Conservation (phyloP, 2,888 invertebrate species). For the Acleris sparsana region DNA sequence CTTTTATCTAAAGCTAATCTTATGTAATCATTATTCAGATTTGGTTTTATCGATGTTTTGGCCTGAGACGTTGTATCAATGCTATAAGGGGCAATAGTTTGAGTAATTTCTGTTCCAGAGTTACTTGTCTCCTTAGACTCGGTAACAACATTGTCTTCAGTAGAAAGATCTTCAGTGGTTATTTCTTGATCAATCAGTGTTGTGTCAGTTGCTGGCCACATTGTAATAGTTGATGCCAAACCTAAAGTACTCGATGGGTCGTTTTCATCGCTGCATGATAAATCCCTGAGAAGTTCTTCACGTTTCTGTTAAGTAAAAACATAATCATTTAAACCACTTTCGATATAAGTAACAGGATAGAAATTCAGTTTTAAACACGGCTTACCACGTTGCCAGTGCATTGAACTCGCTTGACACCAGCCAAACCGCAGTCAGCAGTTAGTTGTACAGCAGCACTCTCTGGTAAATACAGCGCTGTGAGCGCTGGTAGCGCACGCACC, state of each 20-base stretch:
- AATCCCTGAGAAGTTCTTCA: conserved; percentile 83
- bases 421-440: conserved; percentile 89
- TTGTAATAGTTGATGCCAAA: conserved; percentile 49
- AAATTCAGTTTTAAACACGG: conserved; percentile 5
- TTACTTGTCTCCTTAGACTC: conserved; percentile 57
- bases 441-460: conserved; percentile 90
- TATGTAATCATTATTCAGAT: conserved; percentile 36
- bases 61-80: conserved; percentile 43
- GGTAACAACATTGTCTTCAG: conserved; percentile 59
- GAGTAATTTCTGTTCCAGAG: conserved; percentile 38
- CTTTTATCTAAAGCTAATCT: conserved; percentile 52
- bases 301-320: conserved; percentile 75
- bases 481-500: conserved; percentile 87
- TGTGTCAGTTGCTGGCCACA: conserved; percentile 54
- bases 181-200: conserved; percentile 58
- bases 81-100: conserved; percentile 45
- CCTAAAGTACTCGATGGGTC: conserved; percentile 60
- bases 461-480: conserved; percentile 89
- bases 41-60: conserved; percentile 24
- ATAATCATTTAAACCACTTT: background rate
- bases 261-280: conserved; percentile 83
- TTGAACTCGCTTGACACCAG: conserved; percentile 88
- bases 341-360: background rate
- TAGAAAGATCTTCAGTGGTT: conserved; percentile 57
- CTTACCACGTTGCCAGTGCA: conserved; percentile 90